Evolutionary conservation across 1,140 invertebrate genomes (phyloP).

Genomic region (Teleogryllus occipitalis): DNA sequence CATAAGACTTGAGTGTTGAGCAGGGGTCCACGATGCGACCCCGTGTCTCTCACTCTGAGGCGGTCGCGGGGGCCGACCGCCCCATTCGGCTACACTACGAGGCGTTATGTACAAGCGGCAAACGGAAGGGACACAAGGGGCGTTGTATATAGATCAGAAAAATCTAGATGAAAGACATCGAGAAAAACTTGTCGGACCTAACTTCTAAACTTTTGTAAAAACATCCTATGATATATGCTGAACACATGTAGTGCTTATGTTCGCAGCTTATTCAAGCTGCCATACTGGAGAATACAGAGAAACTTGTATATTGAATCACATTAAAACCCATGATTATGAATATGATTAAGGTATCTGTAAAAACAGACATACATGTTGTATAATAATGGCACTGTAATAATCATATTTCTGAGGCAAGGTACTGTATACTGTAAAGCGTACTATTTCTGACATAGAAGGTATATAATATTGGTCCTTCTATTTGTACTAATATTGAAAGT

Average conservation of each 20-base stretch:
- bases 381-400: neutral
- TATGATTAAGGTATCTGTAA: neutral
- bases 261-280: neutral
- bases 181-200: neutral
- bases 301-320: neutral
- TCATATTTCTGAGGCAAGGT: neutral
- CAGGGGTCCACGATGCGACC: too few relatives aligned
- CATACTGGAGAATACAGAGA: neutral
- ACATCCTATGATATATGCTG: neutral
- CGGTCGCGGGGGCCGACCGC: neutral
- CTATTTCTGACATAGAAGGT: neutral
- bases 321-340: neutral
- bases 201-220: neutral
- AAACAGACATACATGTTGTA: neutral
- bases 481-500: neutral
- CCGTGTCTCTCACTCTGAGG: too few relatives aligned
- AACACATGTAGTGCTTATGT: slow-evolving; percentile 4
- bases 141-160: neutral
- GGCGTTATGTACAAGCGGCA: neutral
- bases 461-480: slow-evolving; percentile 1
- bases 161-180: neutral
- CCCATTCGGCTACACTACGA: neutral
- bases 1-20: too few relatives aligned
- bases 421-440: neutral
- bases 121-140: neutral